Evolutionary conservation across 2,888 invertebrate species (phyloP), one percentile per base, ranked within the genome.

Genomic region (Opisthograptis luteolata): DNA sequence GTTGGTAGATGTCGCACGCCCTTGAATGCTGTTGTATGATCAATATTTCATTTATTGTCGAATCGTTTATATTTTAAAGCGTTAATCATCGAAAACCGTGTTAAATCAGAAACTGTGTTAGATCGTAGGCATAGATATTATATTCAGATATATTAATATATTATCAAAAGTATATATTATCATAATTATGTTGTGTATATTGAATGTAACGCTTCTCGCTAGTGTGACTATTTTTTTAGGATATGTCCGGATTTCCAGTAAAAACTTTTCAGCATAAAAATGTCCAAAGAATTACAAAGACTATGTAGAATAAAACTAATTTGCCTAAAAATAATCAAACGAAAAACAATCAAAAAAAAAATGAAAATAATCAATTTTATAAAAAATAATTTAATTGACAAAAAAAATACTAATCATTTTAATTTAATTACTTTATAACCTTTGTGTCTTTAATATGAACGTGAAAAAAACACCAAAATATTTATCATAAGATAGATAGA

Each of bases 131-230:
- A 44, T 52, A 60, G 49, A 55, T 54, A 55, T 52, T 56, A 72
- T 64, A 58, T 59, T 55, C 66, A 62, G 58, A 64, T 61, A 25
- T 34, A 3, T 58, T 62, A 58, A 60, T 64, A 70, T 62, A n/a
- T n/a, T n/a, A n/a, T n/a, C n/a, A 58, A 64, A 48, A 46, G 25
- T 45, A 32, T 22, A 47, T 50, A 58, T 70, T 62, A 58, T 53
- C n/a, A n/a, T n/a, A n/a, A n/a, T n/a, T n/a, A n/a, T n/a, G n/a
- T 51, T 55, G 55, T 45, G 34, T 64, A 56, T 54, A 51, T 47
- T 51, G 52, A 52, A 59, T 28, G 41, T 55, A 55, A 58, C 31
- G 73, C 70, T 74, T 70, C 24, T 55, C 22, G 68, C 68, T 71
- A 65, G 35, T 63, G 65, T 70, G 65, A 76, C 66, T 70, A 63